These are phyloP conservation scores for Magallana angulata DNA, from an alignment of 1,140 invertebrate genomes.

Conservation along the genomic window DNA sequence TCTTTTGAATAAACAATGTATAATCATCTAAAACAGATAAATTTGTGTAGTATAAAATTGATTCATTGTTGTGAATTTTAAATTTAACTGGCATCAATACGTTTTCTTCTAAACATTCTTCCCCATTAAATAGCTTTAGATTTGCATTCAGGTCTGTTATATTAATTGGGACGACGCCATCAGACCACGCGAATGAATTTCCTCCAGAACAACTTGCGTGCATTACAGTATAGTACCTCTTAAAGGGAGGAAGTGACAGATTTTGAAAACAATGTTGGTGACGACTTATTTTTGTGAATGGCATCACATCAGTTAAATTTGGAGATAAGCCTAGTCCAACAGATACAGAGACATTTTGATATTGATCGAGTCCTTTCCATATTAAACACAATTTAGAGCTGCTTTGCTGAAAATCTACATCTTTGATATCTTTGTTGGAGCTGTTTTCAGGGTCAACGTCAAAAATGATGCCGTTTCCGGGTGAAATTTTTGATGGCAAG, in stretches of 20 bases:
- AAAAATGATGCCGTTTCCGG: conserved; percentile 50
- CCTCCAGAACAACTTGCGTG: background rate
- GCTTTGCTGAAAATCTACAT: conserved; percentile 56
- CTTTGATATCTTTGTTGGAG: conserved; percentile 48
- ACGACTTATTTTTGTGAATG: conserved; percentile 21
- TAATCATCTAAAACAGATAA: background rate
- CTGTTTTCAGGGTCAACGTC: conserved; percentile 44
- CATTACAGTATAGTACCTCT: background rate
- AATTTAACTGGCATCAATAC: background rate
- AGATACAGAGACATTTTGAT: conserved; percentile 48
- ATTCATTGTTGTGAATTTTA: background rate
- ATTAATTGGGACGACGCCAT: conserved; percentile 25
- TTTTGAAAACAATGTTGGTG: background rate
- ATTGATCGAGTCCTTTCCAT: conserved; percentile 62
- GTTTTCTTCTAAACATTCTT: background rate
- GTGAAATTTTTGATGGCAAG: conserved; percentile 57
- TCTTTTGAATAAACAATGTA: background rate
- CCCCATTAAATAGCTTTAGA: background rate
- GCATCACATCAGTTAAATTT: conserved; percentile 39
- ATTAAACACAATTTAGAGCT: conserved; percentile 46
- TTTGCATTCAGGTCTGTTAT: background rate
- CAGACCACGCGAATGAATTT: conserved; percentile 11
- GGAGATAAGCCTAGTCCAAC: conserved; percentile 56
- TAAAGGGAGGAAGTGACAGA: background rate
- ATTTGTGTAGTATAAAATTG: background rate